Percentiles rank a stretch among this genome's conserved stretches.
phyloP scores from a whole-genome alignment of 2,113 vertebrate genomes.

The Lipophrys pholis region DNA sequence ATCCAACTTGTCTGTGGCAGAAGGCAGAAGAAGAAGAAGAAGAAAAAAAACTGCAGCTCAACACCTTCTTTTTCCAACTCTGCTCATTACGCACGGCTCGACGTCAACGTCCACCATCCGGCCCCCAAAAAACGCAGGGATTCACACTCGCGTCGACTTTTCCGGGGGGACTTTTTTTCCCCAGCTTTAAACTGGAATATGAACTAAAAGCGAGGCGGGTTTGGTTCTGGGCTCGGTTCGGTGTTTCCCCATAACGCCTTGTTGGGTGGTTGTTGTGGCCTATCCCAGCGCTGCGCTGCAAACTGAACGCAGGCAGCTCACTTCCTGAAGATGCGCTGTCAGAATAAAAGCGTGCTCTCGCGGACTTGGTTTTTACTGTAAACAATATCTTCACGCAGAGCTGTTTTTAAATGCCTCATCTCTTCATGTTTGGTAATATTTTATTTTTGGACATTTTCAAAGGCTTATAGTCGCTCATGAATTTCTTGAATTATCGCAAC shows the following conservation, averaged over 20 bases:
- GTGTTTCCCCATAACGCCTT: slow-evolving; percentile 75
- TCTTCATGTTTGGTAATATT: no score
- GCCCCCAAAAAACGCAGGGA: slow-evolving; percentile 10
- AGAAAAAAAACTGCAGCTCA: slow-evolving; percentile 78
- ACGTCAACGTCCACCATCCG: slow-evolving; percentile 68
- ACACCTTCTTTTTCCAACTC: slow-evolving; percentile 82
- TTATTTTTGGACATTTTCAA: no score
- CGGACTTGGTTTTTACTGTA: no score
- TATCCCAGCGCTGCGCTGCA: slow-evolving; percentile 65
- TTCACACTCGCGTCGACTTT: slow-evolving; percentile 73
- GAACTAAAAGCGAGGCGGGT: slow-evolving; percentile 60
- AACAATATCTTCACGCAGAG: no score
- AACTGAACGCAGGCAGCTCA: fast-evolving
- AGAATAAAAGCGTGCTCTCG: slow-evolving; percentile 43
- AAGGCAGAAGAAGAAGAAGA: slow-evolving; percentile 59
- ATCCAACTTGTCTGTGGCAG: slow-evolving; percentile 76
- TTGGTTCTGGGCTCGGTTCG: slow-evolving; percentile 66
- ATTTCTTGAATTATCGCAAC: no score
- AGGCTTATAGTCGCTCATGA: no score
- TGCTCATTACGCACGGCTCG: slow-evolving; percentile 78
- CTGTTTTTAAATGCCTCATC: no score
- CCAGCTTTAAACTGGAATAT: slow-evolving; percentile 18
- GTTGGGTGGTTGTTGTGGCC: slow-evolving; percentile 80
- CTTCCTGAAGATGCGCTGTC: slow-evolving; percentile 33
- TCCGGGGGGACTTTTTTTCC: slow-evolving; percentile 18